These are phyloP conservation scores for Oasisia sp. DNA, from an alignment of 2,888 invertebrate genomes.

Conservation along the genomic window DNA sequence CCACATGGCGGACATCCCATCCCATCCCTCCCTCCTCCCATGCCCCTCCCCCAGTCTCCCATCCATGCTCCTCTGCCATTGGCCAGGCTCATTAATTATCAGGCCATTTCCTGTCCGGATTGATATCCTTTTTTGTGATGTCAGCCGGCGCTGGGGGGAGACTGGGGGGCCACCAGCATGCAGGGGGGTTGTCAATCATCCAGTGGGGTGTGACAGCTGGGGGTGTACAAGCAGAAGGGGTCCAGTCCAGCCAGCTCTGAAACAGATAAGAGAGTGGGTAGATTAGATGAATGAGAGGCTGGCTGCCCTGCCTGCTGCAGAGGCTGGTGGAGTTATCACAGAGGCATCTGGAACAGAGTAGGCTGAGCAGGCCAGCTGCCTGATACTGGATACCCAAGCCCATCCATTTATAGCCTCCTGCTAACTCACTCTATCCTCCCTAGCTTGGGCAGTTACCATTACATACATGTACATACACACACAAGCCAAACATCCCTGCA, in stretches of 20 bases:
- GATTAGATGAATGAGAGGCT: neutral
- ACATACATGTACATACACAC: neutral
- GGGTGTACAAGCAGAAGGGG: neutral
- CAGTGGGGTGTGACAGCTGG: conserved; percentile 9
- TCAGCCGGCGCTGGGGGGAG: neutral
- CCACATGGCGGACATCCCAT: neutral
- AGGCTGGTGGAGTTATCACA: conserved; percentile 13
- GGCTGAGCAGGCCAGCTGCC: neutral
- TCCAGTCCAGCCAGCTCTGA: conserved; percentile 17
- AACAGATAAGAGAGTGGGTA: neutral
- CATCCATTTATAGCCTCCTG: conserved; percentile 6
- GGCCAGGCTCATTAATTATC: neutral
- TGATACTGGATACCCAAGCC: conserved; percentile 3
- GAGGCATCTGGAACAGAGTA: neutral
- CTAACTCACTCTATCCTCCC: neutral
- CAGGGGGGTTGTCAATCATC: conserved; percentile 5
- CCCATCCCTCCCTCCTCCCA: neutral
- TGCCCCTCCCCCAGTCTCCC: neutral
- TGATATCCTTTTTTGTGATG: conserved; percentile 17
- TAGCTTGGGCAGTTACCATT: neutral
- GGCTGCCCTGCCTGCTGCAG: neutral
- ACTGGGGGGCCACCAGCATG: neutral
- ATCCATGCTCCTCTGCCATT: neutral
- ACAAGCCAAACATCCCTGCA: conserved; percentile 1
- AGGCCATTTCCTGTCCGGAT: conserved; percentile 13